phyloP scores from a whole-genome alignment of 2,113 vertebrate species.

The Oreochromis aureus region DNA sequence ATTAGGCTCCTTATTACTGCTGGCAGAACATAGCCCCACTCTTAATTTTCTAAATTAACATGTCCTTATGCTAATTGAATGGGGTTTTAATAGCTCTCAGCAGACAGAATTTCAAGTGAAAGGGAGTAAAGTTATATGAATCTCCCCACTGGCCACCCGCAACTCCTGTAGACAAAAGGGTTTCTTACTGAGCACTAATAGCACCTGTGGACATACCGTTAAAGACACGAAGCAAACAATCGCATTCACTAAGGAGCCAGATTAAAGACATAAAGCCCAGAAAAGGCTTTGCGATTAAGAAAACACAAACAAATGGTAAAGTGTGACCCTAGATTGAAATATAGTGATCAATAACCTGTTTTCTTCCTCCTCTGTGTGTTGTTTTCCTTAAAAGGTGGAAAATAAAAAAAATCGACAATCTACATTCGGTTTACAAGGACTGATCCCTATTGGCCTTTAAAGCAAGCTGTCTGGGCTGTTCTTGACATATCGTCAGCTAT shows the following conservation, averaged over 20 bases:
- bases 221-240: neutral
- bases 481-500: conserved; percentile 53
- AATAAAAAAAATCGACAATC: neutral
- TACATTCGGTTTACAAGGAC: neutral
- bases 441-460: conserved; percentile 38
- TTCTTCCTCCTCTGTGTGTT: neutral
- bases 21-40: conserved; percentile 34
- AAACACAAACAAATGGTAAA: neutral
- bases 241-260: neutral
- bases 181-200: neutral
- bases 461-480: conserved; percentile 25
- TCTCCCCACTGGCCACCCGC: neutral
- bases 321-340: neutral
- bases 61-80: conserved; percentile 47
- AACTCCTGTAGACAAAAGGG: neutral
- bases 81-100: conserved; percentile 49
- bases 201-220: neutral
- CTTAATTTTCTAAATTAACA: conserved; percentile 56
- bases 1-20: conserved; percentile 26
- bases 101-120: conserved; percentile 15
- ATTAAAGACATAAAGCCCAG: neutral
- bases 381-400: neutral
- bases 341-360: neutral
- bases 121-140: neutral
- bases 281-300: neutral